Evolutionary conservation across 2,888 invertebrate species (phyloP), one percentile per base, ranked within the genome.

Genomic region (Himalopsyche anomala): DNA sequence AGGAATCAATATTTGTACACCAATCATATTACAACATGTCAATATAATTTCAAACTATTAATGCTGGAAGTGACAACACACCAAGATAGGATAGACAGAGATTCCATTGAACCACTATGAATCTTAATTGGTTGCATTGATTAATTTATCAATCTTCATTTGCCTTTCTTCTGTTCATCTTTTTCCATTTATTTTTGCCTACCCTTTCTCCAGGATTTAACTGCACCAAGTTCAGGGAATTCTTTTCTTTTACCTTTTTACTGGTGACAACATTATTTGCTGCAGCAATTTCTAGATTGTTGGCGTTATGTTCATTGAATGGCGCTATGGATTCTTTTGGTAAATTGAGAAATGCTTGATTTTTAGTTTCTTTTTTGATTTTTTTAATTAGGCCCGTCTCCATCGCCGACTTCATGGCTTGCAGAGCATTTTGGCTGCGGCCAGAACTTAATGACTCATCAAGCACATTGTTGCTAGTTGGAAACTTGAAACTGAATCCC

Each of bases 401-500:
- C 83, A 93, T 86, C 0, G 93, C 91, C 1, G 91, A 92, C 87
- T 93, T 93, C 93, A 93, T 93, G 56, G 92, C 93, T 90, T 93
- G 91, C 38, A 93, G 89, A 2, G 93, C 93, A 15, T 93, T 92
- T n/a, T 92, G 91, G 12, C 83, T 85, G 11, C 85, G 62, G 45
- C 91, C 85, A 11, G 89, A 89, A 3, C 87, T 86, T 8, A 91
- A 87, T 0, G 91, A 90, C 5, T 85, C 62, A 17, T 86, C 80
- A 0, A 88, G 87, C 0, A 91, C 90, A 11, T 91, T 91, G 86
- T 93, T 93, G 12, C 92, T 90, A 0, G 93, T 91, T 2, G 94
- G 94, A 90, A 94, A 95, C 89, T 94, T 95, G 89, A 94, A 95
- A 85, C 94, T 95, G 90, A 95, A 95, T 0, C 95, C 95, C 89